These are phyloP conservation scores for Lytechinus variegatus DNA, from an alignment of 35 echinoderm and acorn worm species.

Conservation along the genomic window DNA sequence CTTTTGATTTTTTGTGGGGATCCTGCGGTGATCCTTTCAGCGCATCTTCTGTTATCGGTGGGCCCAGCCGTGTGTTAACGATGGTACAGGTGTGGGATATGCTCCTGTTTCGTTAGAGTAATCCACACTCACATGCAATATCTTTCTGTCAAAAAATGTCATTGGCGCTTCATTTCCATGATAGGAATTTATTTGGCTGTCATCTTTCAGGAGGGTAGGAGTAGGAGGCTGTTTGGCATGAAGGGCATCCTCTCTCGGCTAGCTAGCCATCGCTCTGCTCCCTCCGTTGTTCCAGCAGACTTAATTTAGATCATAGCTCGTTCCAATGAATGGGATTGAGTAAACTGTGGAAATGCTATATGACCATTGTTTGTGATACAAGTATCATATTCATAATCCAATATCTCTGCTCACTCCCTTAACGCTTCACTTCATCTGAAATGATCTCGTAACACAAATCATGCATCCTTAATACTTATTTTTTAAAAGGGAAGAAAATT, in stretches of 20 bases:
- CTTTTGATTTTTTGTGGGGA: slow-evolving; percentile 39
- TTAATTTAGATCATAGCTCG: slow-evolving; percentile 1
- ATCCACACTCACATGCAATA: slow-evolving; percentile 15
- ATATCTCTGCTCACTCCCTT: slow-evolving; percentile 38
- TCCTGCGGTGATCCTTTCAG: not conserved
- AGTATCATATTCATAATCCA: slow-evolving; percentile 54
- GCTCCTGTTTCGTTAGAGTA: slow-evolving; percentile 23
- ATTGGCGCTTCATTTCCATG: slow-evolving; percentile 16
- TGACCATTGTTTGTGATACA: slow-evolving; percentile 52
- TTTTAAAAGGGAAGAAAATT: not conserved
- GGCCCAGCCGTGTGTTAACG: slow-evolving; percentile 9
- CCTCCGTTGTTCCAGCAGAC: not conserved
- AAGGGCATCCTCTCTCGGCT: not conserved
- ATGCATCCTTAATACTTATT: not conserved
- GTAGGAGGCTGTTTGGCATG: not conserved
- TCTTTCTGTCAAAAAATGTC: slow-evolving; percentile 47
- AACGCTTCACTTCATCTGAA: not conserved
- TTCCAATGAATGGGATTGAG: not conserved
- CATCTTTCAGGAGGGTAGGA: slow-evolving; percentile 31
- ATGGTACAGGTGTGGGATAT: slow-evolving; percentile 7
- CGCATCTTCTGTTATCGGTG: not conserved
- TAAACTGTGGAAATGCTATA: slow-evolving; percentile 55
- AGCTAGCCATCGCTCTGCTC: not conserved
- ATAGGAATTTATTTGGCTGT: slow-evolving; percentile 40
- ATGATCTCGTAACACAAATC: slow-evolving; percentile 48